These are phyloP conservation scores for Sarcophilus harrisii DNA, from an alignment of 2,797 vertebrate genomes.

Conservation along the genomic window DNA sequence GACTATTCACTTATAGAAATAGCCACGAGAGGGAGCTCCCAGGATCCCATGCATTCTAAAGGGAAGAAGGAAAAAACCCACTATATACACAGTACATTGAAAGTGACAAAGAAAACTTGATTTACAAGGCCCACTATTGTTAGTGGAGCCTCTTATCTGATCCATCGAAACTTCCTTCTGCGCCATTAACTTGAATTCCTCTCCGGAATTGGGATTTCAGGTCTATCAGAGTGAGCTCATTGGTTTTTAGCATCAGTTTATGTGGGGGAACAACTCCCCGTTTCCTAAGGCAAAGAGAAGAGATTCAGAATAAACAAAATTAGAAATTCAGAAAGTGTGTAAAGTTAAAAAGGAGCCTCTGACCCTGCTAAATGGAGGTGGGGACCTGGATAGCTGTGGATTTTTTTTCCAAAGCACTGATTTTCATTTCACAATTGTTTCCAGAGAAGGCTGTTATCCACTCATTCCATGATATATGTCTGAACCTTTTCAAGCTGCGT, in stretches of 20 bases:
- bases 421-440: constrained; percentile 34
- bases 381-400: constrained; percentile 23
- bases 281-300: constrained; percentile 53
- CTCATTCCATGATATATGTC: constrained; percentile 19
- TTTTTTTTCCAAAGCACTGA: neutral
- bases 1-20: constrained; percentile 28
- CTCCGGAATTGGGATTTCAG: constrained; percentile 12
- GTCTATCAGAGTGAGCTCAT: constrained; percentile 52
- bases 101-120: constrained; percentile 45
- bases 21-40: constrained; percentile 71
- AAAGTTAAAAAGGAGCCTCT: constrained; percentile 44
- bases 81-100: neutral
- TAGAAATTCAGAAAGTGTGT: constrained; percentile 56
- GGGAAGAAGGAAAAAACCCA: neutral
- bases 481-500: constrained; percentile 62
- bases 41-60: neutral
- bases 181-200: constrained; percentile 7
- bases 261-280: constrained; percentile 36
- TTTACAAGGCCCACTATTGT: neutral
- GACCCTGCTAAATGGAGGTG: constrained; percentile 21
- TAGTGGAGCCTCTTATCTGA: neutral
- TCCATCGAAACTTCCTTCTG: neutral
- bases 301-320: constrained; percentile 16
- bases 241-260: constrained; percentile 37
- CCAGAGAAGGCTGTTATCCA: constrained; percentile 37